A percentile compares a stretch with the other conserved stretches of the same genome.
Evolutionary conservation across 2,113 vertebrate species (phyloP).

Genomic region (pig (Sus scrofa)): T2T-Sscrofa CM000812.6:199784001-199784500

Average conservation of each 20-base stretch:
- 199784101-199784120: slow-evolving; percentile 15
- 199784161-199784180: neutral
- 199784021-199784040: neutral
- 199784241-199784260: neutral
- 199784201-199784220: neutral
- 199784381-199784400: neutral
- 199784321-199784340: neutral
- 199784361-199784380: neutral
- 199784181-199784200: too few relatives aligned
- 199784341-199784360: neutral
- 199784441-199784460: neutral
- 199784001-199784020: neutral
- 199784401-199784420: neutral
- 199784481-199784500: neutral
- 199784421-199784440: neutral
- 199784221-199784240: slow-evolving; percentile 8
- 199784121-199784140: neutral
- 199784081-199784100: neutral
- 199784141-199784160: neutral
- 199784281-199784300: neutral
- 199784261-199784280: neutral
- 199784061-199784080: neutral
- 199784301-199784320: neutral
- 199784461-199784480: slow-evolving; percentile 3
- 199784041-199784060: neutral